Evolutionary conservation across 2,888 invertebrate species (phyloP), one percentile per base, ranked within the genome.

Genomic region (Abrostola tripartita): DNA sequence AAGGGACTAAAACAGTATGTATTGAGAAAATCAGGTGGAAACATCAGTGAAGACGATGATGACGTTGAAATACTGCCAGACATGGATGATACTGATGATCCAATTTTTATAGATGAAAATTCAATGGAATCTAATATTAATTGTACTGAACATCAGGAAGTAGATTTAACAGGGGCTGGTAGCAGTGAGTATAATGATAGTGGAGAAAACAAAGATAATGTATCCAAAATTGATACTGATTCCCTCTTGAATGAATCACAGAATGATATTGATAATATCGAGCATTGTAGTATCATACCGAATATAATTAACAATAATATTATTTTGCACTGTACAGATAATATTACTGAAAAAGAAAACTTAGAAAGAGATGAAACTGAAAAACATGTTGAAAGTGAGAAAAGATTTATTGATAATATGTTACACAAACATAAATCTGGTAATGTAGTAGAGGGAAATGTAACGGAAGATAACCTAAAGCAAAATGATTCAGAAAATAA

Each of bases 1-100:
- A 93, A 92, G 50, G 96, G 95, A 54, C 92, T 95, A 65, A 95
- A 95, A 77, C 85, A 90, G 50, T 95, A 95, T 81, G 74, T 95
- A 41, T 79, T 85, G 53, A 94, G 89, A 61, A 94, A 93, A 79
- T 69, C 71, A 0, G 78, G 74, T 35, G 74, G 70, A 49, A 66
- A 65, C 7, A 59, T 60, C 42, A 82, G 84, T 65, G 83, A 85
- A 38, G 90, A 90, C 74, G 87, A 93, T 81, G 87, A 93, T 74
- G 92, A 94, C 71, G 91, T 91, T 49, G 91, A 92, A 83, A 92
- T 93, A 78, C 85, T 93, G 63, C 88, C 90, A 5, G 87, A 92
- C 63, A 71, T 87, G 24, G 87, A 86, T 24, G 77, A 58, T 40
- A 87, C 90, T 59, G 94, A 95, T 57, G 95, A 94, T 74, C 95